A percentile compares a stretch with the other conserved stretches of the same genome.
phyloP scores from a whole-genome alignment of 2,113 vertebrate species.

The Acanthisitta chloris region DNA sequence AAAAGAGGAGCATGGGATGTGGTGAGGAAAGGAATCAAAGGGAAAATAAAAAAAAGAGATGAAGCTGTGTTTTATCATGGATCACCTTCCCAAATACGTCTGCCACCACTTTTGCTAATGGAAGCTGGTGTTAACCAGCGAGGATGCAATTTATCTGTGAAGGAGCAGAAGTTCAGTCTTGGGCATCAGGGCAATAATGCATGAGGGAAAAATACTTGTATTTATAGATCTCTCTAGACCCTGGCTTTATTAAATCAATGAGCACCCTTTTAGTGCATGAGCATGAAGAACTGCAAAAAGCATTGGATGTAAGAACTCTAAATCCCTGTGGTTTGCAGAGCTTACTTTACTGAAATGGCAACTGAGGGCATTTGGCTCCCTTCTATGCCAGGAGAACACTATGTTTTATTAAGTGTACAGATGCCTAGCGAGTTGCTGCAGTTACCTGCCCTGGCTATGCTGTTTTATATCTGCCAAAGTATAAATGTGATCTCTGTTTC shows the following conservation, averaged over 20 bases:
- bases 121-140: conserved; percentile 30
- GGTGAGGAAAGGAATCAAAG: conserved; percentile 24
- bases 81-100: conserved; percentile 40
- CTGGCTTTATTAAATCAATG: conserved; percentile 55
- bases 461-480: neutral
- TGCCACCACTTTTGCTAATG: conserved; percentile 47
- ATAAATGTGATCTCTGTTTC: neutral
- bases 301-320: neutral
- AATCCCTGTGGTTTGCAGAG: neutral
- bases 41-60: neutral
- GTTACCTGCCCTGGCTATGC: neutral
- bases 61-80: conserved; percentile 47
- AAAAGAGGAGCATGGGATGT: neutral
- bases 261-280: conserved; percentile 15
- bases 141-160: conserved; percentile 65
- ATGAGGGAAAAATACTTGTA: conserved; percentile 39
- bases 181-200: conserved; percentile 48
- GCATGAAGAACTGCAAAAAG: neutral
- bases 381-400: neutral
- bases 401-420: neutral
- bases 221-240: conserved; percentile 57
- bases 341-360: neutral
- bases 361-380: neutral
- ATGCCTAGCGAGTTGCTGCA: neutral
- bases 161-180: conserved; percentile 44